Conservation (phyloP, 53 echinoderm and acorn worm species). For the Henricia sp. region DNA sequence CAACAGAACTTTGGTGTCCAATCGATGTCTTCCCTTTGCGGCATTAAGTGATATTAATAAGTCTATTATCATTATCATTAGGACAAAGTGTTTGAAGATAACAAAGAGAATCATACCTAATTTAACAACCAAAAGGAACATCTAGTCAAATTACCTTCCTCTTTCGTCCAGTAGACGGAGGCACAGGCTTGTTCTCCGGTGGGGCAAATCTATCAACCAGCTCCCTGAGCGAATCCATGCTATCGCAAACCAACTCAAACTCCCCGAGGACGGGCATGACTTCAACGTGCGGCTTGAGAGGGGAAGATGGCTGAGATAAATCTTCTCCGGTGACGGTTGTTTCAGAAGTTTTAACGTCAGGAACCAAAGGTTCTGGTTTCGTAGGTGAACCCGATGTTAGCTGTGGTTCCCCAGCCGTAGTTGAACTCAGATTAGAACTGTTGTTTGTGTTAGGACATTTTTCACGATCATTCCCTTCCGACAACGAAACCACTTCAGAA, state of each 20-base stretch:
- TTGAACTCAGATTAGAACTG: slow-evolving; percentile 26
- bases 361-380: neutral
- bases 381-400: neutral
- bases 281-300: slow-evolving; percentile 28
- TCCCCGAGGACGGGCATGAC: slow-evolving; percentile 69
- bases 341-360: neutral
- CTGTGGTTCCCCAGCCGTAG: too few relatives aligned
- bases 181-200: slow-evolving; percentile 49
- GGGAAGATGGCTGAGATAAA: slow-evolving; percentile 28
- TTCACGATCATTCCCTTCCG: neutral
- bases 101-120: too few relatives aligned
- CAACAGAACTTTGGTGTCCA: too few relatives aligned
- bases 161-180: slow-evolving; percentile 43
- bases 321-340: neutral
- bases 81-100: too few relatives aligned
- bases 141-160: slow-evolving; percentile 50
- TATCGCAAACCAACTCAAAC: slow-evolving; percentile 82
- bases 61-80: too few relatives aligned
- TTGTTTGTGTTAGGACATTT: slow-evolving; percentile 1
- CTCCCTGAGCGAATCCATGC: slow-evolving; percentile 66
- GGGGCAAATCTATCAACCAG: slow-evolving; percentile 71
- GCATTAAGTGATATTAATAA: too few relatives aligned
- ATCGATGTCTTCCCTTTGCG: too few relatives aligned
- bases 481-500: neutral
- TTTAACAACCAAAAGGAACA: too few relatives aligned